phyloP scores from a whole-genome alignment of 2,888 invertebrate species.

The Cheilosia impressa region DNA sequence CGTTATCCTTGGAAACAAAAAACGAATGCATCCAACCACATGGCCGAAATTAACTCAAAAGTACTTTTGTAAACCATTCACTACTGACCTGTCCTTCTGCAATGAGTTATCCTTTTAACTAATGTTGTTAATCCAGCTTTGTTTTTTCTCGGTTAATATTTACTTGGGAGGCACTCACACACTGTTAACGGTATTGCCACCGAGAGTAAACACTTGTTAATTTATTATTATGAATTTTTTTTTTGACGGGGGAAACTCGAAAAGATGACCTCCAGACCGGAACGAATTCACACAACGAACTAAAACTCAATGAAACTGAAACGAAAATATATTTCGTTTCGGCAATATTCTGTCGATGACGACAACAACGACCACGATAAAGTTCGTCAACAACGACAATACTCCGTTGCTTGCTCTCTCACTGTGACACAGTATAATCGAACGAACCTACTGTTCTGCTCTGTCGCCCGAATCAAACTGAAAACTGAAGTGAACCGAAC shows the following conservation, averaged over 20 bases:
- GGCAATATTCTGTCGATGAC: slow-evolving; percentile 34
- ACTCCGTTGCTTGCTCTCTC: slow-evolving; percentile 15
- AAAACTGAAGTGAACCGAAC: slow-evolving; percentile 50
- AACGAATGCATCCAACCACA: slow-evolving; percentile 48
- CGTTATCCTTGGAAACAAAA: slow-evolving; percentile 51
- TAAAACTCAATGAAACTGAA: slow-evolving; percentile 25
- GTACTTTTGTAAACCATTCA: slow-evolving; percentile 1
- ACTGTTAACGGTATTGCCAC: slow-evolving; percentile 26
- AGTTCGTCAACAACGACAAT: slow-evolving; percentile 57
- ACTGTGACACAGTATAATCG: slow-evolving; percentile 19
- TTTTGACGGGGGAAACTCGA: background rate
- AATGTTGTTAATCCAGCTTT: slow-evolving; percentile 44
- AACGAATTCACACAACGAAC: slow-evolving; percentile 60
- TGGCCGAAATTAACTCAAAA: slow-evolving; percentile 42
- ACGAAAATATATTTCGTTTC: slow-evolving; percentile 30
- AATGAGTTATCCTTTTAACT: slow-evolving; percentile 50
- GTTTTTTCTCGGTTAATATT: slow-evolving; percentile 6
- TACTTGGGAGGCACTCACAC: slow-evolving; percentile 25
- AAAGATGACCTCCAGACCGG: slow-evolving; percentile 52
- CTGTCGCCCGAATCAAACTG: slow-evolving; percentile 69
- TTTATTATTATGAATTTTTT: background rate
- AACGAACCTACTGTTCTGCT: slow-evolving; percentile 57
- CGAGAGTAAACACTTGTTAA: slow-evolving; percentile 39
- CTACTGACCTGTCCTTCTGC: slow-evolving; percentile 50
- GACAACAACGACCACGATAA: slow-evolving; percentile 29